A percentile compares a stretch with the other conserved stretches of the same genome.
Evolutionary conservation across 2,113 vertebrate species (phyloP).

Genomic region (Oryzias melastigma): DNA sequence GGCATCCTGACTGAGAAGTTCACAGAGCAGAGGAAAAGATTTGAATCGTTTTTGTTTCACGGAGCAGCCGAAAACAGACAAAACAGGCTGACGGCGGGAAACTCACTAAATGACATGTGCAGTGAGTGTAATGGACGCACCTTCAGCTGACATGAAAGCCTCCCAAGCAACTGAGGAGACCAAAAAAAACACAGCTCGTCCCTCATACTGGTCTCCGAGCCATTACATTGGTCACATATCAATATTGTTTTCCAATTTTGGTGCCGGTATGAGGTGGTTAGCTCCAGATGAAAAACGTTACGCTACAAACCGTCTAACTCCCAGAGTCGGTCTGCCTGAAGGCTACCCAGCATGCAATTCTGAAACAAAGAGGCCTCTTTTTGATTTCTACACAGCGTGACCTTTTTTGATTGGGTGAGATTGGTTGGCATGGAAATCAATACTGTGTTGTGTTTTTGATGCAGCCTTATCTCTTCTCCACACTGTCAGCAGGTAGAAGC

Average conservation of each 20-base stretch:
- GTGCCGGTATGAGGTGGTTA: conserved; percentile 63
- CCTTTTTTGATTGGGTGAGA: conserved; percentile 81
- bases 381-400: conserved; percentile 77
- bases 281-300: conserved; percentile 67
- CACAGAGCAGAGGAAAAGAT: conserved; percentile 36
- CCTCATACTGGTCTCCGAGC: conserved; percentile 42
- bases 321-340: conserved; percentile 65
- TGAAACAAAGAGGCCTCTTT: conserved; percentile 75
- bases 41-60: conserved; percentile 46
- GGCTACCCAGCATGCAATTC: conserved; percentile 76
- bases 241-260: conserved; percentile 71
- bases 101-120: conserved; percentile 35
- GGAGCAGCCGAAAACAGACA: conserved; percentile 30
- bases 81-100: conserved; percentile 44
- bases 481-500: conserved; percentile 73
- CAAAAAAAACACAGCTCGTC: conserved; percentile 39
- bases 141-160: conserved; percentile 24
- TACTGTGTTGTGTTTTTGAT: conserved; percentile 73
- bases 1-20: conserved; percentile 44
- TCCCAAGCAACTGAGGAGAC: conserved; percentile 28
- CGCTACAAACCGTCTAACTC: conserved; percentile 71
- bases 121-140: conserved; percentile 28
- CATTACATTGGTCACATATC: conserved; percentile 68
- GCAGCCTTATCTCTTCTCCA: conserved; percentile 76
- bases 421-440: conserved; percentile 81